phyloP scores from a whole-genome alignment of 2,113 vertebrate genomes.

The Erpornis zantholeuca region DNA sequence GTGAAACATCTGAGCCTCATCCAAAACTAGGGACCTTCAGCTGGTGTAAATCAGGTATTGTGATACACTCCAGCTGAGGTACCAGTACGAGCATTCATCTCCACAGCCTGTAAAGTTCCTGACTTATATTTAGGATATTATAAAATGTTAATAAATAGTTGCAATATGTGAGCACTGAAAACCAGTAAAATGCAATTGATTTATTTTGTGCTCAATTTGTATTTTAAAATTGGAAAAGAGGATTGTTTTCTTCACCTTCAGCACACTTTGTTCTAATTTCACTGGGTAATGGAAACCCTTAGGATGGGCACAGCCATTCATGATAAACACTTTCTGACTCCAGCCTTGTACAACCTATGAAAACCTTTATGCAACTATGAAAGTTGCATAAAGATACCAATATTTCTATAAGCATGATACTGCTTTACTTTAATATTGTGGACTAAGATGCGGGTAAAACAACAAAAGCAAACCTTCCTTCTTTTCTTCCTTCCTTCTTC shows the following conservation, averaged over 20 bases:
- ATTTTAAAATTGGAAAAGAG: not conserved
- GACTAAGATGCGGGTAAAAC: not conserved
- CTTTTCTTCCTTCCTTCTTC: not conserved
- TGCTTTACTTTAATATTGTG: not conserved
- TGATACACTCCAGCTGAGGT: not conserved
- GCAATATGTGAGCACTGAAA: not conserved
- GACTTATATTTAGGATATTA: not conserved
- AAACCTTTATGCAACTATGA: too few relatives aligned
- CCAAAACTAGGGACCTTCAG: not conserved
- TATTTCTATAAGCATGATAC: not conserved
- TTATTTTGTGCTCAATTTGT: not conserved
- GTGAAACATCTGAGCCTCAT: slow-evolving; percentile 39
- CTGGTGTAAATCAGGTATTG: not conserved
- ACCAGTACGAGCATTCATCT: not conserved
- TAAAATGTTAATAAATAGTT: not conserved
- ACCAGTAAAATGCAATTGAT: not conserved
- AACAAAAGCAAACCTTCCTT: not conserved
- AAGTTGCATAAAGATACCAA: not conserved
- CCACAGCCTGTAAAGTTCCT: not conserved
- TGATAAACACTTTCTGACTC: not conserved
- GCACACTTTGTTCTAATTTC: not conserved
- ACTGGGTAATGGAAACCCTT: not conserved
- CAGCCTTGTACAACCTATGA: not conserved
- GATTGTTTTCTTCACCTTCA: not conserved
- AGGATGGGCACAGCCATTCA: not conserved